Evolutionary conservation across 2,797 vertebrate species (phyloP).

Genomic region (Sebastiscus albofasciatus): DNA sequence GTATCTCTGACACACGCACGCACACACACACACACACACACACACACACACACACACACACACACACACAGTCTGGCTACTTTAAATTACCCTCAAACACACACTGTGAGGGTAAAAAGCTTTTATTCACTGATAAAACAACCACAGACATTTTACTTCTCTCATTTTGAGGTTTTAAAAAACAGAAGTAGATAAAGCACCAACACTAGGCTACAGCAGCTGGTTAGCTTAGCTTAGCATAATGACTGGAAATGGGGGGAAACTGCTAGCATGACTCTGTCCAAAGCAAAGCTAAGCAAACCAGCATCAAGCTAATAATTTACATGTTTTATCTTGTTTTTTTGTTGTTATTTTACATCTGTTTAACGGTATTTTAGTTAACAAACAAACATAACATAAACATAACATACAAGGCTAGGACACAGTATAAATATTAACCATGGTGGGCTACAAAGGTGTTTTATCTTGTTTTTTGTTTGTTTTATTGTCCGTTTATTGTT

Average conservation of each 20-base stretch:
- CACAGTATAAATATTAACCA: too few species aligned
- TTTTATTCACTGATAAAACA: slow-evolving; percentile 45
- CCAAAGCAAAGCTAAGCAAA: neutral
- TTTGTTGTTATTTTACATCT: neutral
- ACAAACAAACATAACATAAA: neutral
- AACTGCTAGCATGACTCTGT: neutral
- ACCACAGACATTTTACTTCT: slow-evolving; percentile 47
- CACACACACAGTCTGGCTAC: neutral
- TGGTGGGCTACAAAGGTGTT: too few species aligned
- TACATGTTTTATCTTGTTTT: neutral
- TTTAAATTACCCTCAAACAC: neutral
- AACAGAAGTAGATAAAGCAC: slow-evolving; percentile 29
- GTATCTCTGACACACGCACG: slow-evolving; percentile 43
- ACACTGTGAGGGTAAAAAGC: neutral
- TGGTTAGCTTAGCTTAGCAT: neutral
- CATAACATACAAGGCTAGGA: neutral
- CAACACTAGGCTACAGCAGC: neutral
- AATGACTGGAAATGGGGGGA: neutral
- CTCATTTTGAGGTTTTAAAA: slow-evolving; percentile 27
- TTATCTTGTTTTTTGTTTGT: too few species aligned
- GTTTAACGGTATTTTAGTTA: neutral
- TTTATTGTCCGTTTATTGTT: neutral
- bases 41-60: slow-evolving; percentile 7
- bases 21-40: slow-evolving; percentile 14
- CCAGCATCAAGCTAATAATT: neutral